These are phyloP conservation scores for Oncorhynchus masou DNA, from an alignment of 2,113 vertebrate genomes.

Conservation along the genomic window DNA sequence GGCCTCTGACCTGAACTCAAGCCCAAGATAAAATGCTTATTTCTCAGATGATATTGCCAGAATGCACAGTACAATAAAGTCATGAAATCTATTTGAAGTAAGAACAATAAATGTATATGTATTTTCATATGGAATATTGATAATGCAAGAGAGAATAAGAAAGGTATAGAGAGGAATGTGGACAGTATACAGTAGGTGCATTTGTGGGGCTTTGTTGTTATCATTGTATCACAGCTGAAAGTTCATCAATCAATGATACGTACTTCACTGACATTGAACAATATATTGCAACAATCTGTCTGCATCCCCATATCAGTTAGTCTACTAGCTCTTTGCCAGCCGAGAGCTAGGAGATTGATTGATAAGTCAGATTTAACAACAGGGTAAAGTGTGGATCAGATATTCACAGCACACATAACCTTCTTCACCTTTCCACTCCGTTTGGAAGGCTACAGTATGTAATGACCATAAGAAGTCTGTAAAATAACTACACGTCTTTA, in stretches of 20 bases:
- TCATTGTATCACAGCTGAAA: neutral
- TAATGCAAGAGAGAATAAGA: neutral
- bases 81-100: neutral
- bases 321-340: conserved; percentile 1
- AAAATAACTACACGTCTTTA: conserved; percentile 44
- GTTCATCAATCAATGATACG: neutral
- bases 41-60: neutral
- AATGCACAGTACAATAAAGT: neutral
- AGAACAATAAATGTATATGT: neutral
- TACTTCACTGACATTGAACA: conserved; percentile 21
- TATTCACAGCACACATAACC: conserved; percentile 46
- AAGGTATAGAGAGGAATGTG: neutral
- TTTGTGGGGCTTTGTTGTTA: neutral
- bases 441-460: conserved; percentile 25
- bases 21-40: conserved; percentile 2
- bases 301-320: conserved; percentile 22
- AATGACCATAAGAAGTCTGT: conserved; percentile 39
- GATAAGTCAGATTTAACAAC: conserved; percentile 49
- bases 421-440: conserved; percentile 40
- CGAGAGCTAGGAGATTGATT: conserved; percentile 27
- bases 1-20: conserved; percentile 38
- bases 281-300: conserved; percentile 3
- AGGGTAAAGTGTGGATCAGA: conserved; percentile 38
- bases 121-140: neutral
- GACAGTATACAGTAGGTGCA: neutral